Evolutionary conservation across 2,888 invertebrate species (phyloP).

Genomic region (Miltochrista miniata): DNA sequence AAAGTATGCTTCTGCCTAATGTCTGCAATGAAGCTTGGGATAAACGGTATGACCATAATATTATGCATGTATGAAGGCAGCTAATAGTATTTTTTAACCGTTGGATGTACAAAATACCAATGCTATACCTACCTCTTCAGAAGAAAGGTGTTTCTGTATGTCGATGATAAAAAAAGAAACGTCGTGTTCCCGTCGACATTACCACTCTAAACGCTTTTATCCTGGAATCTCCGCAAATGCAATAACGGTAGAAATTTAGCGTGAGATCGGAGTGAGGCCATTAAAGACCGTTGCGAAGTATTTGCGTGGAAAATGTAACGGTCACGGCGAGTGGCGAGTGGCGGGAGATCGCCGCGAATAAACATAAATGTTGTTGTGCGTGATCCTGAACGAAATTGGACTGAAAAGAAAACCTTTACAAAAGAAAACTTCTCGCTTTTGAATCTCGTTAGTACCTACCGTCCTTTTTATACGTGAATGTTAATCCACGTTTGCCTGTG

Average conservation of each 20-base stretch:
- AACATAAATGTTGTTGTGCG: conserved; percentile 33
- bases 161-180: conserved; percentile 18
- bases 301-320: conserved; percentile 38
- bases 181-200: conserved; percentile 14
- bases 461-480: conserved; percentile 19
- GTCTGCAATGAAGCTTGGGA: too few relatives aligned
- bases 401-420: conserved; percentile 35
- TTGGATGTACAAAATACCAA: too few relatives aligned
- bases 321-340: conserved; percentile 32
- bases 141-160: too few relatives aligned
- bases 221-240: conserved; percentile 19
- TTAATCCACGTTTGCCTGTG: conserved; percentile 29
- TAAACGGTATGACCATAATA: too few relatives aligned
- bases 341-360: conserved; percentile 25
- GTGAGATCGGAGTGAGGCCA: conserved; percentile 33
- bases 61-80: too few relatives aligned
- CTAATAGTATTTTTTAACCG: too few relatives aligned
- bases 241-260: conserved; percentile 36
- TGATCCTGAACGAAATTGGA: conserved; percentile 32
- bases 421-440: conserved; percentile 14
- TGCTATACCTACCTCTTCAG: too few relatives aligned
- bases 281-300: conserved; percentile 31
- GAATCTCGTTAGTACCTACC: conserved; percentile 15
- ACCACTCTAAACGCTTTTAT: conserved; percentile 20
- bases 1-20: too few relatives aligned